Conservation (phyloP, 2,797 vertebrate species). For the Pangasius larnaudii region DNA sequence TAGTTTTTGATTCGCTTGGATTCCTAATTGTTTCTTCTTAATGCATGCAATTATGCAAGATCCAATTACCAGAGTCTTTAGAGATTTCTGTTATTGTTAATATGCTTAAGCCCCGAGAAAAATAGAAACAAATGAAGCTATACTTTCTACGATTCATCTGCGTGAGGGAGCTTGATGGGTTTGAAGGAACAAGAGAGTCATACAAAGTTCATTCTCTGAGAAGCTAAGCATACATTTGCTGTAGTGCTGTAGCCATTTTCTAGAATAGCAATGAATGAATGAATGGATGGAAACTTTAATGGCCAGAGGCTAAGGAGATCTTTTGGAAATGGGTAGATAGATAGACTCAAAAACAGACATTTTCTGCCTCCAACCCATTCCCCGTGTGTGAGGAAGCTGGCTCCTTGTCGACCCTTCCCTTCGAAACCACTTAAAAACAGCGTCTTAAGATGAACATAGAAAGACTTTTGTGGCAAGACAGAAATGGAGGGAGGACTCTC, state of each 20-base stretch:
- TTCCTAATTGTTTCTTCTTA: constrained; percentile 23
- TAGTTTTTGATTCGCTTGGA: constrained; percentile 1
- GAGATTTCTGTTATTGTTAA: constrained; percentile 21
- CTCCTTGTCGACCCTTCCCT: constrained; percentile 42
- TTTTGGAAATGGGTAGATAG: not conserved
- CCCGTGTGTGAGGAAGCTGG: constrained; percentile 13
- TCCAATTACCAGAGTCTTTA: constrained; percentile 8
- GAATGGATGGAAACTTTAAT: not conserved
- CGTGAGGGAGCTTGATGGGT: not conserved
- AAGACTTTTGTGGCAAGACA: constrained; percentile 69
- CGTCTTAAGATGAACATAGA: constrained; percentile 64
- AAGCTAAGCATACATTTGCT: not conserved
- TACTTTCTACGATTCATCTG: not conserved
- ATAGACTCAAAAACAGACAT: not conserved
- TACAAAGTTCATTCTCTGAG: constrained; percentile 6
- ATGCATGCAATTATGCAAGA: constrained; percentile 4
- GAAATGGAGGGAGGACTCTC: constrained; percentile 40
- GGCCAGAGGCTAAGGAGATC: not conserved
- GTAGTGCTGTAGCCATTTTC: not conserved
- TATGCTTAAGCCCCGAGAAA: constrained; percentile 5
- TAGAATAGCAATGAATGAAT: not conserved
- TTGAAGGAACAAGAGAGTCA: not conserved
- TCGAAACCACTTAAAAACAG: constrained; percentile 59
- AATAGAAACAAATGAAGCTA: not conserved
- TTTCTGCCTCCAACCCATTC: not conserved